phyloP scores from a whole-genome alignment of 2,797 vertebrate genomes.

The Scomberomorus guttatus region DNA sequence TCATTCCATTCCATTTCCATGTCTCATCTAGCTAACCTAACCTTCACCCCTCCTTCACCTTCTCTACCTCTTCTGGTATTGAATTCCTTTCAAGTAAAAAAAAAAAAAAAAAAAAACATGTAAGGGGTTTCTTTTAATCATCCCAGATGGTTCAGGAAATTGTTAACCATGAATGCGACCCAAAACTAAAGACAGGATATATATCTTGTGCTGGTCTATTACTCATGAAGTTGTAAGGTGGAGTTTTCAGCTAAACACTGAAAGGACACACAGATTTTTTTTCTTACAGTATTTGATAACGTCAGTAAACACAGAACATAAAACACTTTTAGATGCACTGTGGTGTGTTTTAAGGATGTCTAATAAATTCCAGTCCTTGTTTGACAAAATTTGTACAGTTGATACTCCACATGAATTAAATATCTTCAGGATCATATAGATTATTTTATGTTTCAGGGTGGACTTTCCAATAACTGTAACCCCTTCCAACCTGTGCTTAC shows the following conservation, averaged over 20 bases:
- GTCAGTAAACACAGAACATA: not conserved
- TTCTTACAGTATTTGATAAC: not conserved
- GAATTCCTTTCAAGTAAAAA: not conserved
- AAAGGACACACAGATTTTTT: not conserved
- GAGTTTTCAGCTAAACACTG: not conserved
- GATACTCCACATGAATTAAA: not conserved
- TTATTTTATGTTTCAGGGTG: slow-evolving; percentile 12
- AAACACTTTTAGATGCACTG: not conserved
- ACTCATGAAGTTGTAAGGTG: not conserved
- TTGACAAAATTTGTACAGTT: not conserved
- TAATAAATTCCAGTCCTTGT: not conserved
- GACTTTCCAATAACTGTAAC: not conserved
- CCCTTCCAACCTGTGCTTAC: not conserved
- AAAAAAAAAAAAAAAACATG: not conserved
- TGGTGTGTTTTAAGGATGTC: not conserved
- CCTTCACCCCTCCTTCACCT: slow-evolving; percentile 66
- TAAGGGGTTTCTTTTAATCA: slow-evolving; percentile 5
- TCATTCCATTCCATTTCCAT: slow-evolving; percentile 34
- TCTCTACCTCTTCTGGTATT: not conserved
- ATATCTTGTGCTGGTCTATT: not conserved
- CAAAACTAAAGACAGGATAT: not conserved
- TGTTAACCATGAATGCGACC: not conserved
- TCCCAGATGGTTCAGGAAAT: not conserved
- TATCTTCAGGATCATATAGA: not conserved
- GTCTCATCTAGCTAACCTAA: slow-evolving; percentile 34